Evolutionary conservation across 1,140 invertebrate species (phyloP).

Genomic region (Pollicipes pollicipes): DNA sequence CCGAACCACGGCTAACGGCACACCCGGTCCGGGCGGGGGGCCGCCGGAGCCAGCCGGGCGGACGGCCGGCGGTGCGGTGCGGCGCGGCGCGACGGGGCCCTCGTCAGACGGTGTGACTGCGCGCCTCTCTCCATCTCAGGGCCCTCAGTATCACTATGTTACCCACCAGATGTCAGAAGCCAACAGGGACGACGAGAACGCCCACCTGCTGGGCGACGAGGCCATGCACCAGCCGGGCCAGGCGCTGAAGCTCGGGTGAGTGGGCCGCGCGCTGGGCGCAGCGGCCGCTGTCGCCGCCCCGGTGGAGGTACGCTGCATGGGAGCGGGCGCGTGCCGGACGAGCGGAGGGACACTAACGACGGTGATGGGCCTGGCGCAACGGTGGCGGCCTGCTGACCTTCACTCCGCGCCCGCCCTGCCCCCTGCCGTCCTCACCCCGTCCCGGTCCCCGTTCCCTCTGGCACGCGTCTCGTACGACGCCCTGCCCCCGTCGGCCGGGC

Average conservation of each 20-base stretch:
- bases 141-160: background rate
- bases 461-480: too few species aligned
- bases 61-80: too few species aligned
- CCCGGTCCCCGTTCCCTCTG: background rate
- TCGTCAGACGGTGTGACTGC: background rate
- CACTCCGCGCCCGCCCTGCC: background rate
- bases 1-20: too few species aligned
- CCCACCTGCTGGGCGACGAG: constrained; percentile 31
- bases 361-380: background rate
- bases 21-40: too few species aligned
- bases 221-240: constrained; percentile 24
- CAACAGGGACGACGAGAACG: constrained; percentile 24
- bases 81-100: too few species aligned
- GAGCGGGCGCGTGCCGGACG: too few species aligned
- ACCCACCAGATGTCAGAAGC: constrained; percentile 4
- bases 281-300: background rate
- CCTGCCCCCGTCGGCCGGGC: background rate
- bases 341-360: background rate
- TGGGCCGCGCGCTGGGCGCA: background rate
- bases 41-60: too few species aligned
- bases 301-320: background rate
- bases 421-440: background rate
- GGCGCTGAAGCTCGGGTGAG: constrained; percentile 14
- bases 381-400: background rate
- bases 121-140: background rate